Percentiles rank a stretch among this genome's conserved stretches.
Evolutionary conservation across 1,140 invertebrate genomes (phyloP).

Genomic region (Cotesia vestalis): DNA sequence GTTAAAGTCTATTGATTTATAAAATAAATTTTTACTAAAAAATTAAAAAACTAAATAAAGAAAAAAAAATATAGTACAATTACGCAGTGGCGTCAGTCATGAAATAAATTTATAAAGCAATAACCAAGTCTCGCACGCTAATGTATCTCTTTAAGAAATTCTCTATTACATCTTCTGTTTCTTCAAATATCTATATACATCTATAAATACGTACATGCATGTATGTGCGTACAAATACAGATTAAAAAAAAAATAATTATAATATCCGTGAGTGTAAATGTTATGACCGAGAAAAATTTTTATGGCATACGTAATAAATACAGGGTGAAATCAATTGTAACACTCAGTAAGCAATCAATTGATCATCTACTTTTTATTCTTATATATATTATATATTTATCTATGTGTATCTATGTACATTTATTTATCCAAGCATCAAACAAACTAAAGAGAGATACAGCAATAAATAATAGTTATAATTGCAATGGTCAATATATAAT

Average conservation of each 20-base stretch:
- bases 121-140: background rate
- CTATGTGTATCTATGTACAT: too few relatives aligned
- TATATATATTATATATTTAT: background rate
- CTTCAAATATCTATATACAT: background rate
- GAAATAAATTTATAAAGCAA: slow-evolving; percentile 26
- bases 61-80: slow-evolving; percentile 8
- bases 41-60: background rate
- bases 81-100: slow-evolving; percentile 19
- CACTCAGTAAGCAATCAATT: slow-evolving; percentile 25
- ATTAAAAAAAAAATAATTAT: too few relatives aligned
- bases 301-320: slow-evolving; percentile 10
- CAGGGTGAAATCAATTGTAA: slow-evolving; percentile 33
- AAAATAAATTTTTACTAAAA: too few relatives aligned
- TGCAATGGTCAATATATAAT: background rate
- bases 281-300: slow-evolving; percentile 5
- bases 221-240: too few relatives aligned
- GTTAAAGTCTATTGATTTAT: too few relatives aligned
- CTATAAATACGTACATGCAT: background rate
- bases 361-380: background rate
- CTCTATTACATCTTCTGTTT: background rate
- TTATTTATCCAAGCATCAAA: too few relatives aligned
- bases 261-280: background rate
- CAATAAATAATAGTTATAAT: background rate
- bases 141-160: background rate
- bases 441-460: background rate